phyloP scores from a whole-genome alignment of 2,888 invertebrate species.

The Dryocosmus kuriphilus region DNA sequence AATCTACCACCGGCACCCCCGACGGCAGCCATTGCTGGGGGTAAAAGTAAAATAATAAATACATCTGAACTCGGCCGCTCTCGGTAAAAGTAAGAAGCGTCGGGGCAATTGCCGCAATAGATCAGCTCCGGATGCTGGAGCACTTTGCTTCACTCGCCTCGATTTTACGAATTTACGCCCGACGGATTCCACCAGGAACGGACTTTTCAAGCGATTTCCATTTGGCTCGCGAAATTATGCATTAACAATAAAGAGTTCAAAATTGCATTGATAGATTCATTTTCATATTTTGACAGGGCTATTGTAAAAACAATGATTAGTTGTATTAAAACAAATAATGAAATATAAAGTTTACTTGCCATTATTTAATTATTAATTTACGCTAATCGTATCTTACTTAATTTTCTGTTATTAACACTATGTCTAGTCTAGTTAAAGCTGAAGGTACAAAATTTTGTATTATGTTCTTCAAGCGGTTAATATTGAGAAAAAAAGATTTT shows the following conservation, averaged over 20 bases:
- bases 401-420: no score
- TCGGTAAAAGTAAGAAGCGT: slow-evolving; percentile 44
- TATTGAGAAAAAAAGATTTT: no score
- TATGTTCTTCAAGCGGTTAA: no score
- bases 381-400: no score
- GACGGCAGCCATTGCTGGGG: slow-evolving; percentile 53
- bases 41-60: slow-evolving; percentile 55
- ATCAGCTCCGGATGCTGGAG: slow-evolving; percentile 41
- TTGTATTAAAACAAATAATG: no score
- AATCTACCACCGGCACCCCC: slow-evolving; percentile 63
- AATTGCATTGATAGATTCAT: no score
- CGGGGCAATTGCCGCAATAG: slow-evolving; percentile 41
- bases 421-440: no score
- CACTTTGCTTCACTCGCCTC: slow-evolving; percentile 50
- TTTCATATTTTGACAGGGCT: no score
- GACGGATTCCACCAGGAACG: slow-evolving; percentile 30
- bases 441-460: no score
- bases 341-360: no score
- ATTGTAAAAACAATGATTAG: no score
- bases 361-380: no score
- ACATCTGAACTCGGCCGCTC: slow-evolving; percentile 44
- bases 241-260: neutral
- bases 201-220: slow-evolving; percentile 24
- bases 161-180: slow-evolving; percentile 52
- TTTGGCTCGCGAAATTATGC: neutral